These are phyloP conservation scores for Drosophila paranaensis DNA, from an alignment of 2,888 invertebrate species.

Conservation along the genomic window DNA sequence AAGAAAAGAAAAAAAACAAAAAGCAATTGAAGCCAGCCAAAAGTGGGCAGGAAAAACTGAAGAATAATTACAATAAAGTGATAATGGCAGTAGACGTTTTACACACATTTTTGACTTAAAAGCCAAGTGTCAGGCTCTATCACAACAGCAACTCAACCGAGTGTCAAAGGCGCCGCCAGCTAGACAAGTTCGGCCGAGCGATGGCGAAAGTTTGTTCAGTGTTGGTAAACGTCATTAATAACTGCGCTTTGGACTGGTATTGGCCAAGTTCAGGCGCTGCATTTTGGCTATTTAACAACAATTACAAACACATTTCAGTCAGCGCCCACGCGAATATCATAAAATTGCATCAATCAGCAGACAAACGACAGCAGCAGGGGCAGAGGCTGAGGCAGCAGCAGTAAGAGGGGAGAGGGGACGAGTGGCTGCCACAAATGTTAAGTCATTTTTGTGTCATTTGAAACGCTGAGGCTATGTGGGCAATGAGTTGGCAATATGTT, in stretches of 20 bases:
- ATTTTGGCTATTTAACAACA: slow-evolving; percentile 59
- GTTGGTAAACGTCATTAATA: slow-evolving; percentile 5
- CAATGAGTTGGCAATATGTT: slow-evolving; percentile 61
- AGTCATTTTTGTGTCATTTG: slow-evolving; percentile 68
- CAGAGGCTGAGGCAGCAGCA: neutral
- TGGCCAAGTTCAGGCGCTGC: slow-evolving; percentile 12
- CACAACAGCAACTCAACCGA: slow-evolving; percentile 27
- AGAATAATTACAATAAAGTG: slow-evolving; percentile 67
- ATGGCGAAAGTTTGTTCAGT: slow-evolving; percentile 2
- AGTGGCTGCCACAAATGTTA: slow-evolving; percentile 44
- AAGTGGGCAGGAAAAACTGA: slow-evolving; percentile 20
- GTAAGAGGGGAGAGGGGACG: neutral
- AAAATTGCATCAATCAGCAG: slow-evolving; percentile 69
- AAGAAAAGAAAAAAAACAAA: slow-evolving; percentile 23
- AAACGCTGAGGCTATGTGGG: slow-evolving; percentile 29
- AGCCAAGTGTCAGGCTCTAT: slow-evolving; percentile 66
- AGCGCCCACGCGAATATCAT: slow-evolving; percentile 62
- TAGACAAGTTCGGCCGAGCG: slow-evolving; percentile 67
- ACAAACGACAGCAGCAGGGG: slow-evolving; percentile 15
- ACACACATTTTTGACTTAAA: slow-evolving; percentile 61
- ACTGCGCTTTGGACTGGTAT: neutral
- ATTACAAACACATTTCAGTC: slow-evolving; percentile 51
- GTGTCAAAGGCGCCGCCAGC: slow-evolving; percentile 60
- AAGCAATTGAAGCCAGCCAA: slow-evolving; percentile 33
- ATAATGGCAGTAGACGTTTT: slow-evolving; percentile 66